phyloP scores from a whole-genome alignment of 2,113 vertebrate species.

The Hiodon tergisus region DNA sequence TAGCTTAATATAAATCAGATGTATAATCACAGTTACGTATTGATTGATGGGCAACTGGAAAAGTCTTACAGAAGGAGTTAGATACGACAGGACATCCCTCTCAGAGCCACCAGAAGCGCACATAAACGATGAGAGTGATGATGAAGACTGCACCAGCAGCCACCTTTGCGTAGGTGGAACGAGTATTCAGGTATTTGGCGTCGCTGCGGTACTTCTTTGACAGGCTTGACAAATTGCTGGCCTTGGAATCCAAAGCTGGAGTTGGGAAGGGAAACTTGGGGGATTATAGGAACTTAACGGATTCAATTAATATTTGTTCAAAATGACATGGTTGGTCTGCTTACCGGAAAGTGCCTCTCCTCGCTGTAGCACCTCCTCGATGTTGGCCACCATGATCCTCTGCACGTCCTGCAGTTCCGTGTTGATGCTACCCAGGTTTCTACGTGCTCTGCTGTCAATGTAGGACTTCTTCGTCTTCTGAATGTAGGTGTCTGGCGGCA shows the following conservation, averaged over 20 bases:
- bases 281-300: background rate
- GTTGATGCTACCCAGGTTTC: constrained; percentile 95
- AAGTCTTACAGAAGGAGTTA: background rate
- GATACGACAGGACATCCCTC: background rate
- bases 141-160: constrained; percentile 91
- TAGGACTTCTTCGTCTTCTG: constrained; percentile 98
- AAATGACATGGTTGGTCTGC: background rate
- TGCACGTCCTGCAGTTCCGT: constrained; percentile 97
- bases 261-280: background rate
- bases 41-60: background rate
- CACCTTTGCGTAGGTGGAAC: constrained; percentile 95
- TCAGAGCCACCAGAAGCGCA: constrained; percentile 99
- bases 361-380: constrained; percentile 92
- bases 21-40: constrained; percentile 10
- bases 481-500: constrained; percentile 85
- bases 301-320: background rate
- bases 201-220: constrained; percentile 98
- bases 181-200: constrained; percentile 97
- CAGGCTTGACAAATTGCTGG: constrained; percentile 92
- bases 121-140: constrained; percentile 95
- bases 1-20: too few relatives aligned
- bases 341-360: constrained; percentile 94
- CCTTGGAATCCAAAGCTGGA: constrained; percentile 92
- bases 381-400: constrained; percentile 98
- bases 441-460: constrained; percentile 90